Conservation (phyloP, 2,797 vertebrate genomes). For the Potorous gilbertii region DNA sequence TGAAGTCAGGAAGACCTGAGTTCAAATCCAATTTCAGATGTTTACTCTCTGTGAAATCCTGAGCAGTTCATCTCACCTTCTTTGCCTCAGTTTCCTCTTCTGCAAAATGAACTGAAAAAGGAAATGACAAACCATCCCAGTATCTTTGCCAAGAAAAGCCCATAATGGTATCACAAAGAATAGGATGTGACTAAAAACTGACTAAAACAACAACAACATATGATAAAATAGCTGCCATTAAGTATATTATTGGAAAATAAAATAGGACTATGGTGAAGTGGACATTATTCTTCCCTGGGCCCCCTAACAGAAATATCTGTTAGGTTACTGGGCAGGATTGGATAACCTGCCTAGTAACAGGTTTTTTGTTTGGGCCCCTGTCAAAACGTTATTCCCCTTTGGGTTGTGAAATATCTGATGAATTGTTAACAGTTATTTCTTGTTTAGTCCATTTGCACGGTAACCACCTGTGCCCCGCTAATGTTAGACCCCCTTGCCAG, state of each 20-base stretch:
- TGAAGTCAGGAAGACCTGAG: background rate
- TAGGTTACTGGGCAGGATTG: too few relatives aligned
- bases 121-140: background rate
- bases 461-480: too few relatives aligned
- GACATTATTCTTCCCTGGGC: too few relatives aligned
- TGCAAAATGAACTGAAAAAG: background rate
- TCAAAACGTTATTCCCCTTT: too few relatives aligned
- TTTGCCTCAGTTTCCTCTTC: background rate
- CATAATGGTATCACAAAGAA: background rate
- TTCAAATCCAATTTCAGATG: background rate
- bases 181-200: background rate
- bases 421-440: too few relatives aligned
- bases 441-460: too few relatives aligned
- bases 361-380: too few relatives aligned
- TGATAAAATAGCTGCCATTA: background rate
- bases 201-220: background rate
- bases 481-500: too few relatives aligned
- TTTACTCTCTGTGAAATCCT: background rate
- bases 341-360: too few relatives aligned
- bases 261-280: accelerated
- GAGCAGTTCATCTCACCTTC: background rate
- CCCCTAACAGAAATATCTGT: too few relatives aligned
- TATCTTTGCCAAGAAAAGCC: background rate
- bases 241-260: background rate
- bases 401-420: too few relatives aligned